phyloP scores from a whole-genome alignment of 2,113 vertebrate genomes.

The Panthera uncia region DNA sequence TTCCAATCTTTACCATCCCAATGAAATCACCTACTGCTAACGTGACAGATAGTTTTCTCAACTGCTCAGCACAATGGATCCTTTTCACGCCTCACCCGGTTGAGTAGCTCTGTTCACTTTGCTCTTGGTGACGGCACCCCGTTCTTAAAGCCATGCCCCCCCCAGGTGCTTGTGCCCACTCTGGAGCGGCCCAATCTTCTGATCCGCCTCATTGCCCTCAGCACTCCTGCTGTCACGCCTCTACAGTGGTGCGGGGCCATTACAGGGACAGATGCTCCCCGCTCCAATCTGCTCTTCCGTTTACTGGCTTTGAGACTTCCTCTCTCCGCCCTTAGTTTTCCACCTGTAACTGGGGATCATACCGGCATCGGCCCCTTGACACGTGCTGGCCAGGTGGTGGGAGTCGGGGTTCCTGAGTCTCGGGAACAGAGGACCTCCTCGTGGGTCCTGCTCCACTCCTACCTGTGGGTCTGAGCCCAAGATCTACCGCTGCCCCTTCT shows the following conservation, averaged over 20 bases:
- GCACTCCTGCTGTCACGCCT: neutral
- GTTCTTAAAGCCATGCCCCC: neutral
- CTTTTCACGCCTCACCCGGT: neutral
- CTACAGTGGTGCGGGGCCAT: fast-evolving
- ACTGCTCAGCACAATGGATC: neutral
- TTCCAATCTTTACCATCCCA: neutral
- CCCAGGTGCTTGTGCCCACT: neutral
- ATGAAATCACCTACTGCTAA: neutral
- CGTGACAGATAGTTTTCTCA: neutral
- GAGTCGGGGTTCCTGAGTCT: neutral
- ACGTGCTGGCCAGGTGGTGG: neutral
- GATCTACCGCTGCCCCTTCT: neutral
- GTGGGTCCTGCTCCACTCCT: neutral
- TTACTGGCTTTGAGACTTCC: neutral
- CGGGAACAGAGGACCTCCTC: neutral
- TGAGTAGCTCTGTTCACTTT: neutral
- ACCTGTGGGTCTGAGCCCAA: neutral
- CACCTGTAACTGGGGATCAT: neutral
- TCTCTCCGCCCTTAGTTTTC: neutral
- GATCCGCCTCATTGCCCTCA: neutral
- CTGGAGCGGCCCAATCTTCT: neutral
- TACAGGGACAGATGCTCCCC: neutral
- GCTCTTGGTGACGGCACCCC: neutral
- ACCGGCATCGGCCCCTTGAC: neutral
- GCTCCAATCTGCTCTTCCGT: neutral